Percentiles rank a stretch among this genome's conserved stretches.
Evolutionary conservation across 2,113 vertebrate species (phyloP).

Genomic region (Neotragus pygmaeus): DNA sequence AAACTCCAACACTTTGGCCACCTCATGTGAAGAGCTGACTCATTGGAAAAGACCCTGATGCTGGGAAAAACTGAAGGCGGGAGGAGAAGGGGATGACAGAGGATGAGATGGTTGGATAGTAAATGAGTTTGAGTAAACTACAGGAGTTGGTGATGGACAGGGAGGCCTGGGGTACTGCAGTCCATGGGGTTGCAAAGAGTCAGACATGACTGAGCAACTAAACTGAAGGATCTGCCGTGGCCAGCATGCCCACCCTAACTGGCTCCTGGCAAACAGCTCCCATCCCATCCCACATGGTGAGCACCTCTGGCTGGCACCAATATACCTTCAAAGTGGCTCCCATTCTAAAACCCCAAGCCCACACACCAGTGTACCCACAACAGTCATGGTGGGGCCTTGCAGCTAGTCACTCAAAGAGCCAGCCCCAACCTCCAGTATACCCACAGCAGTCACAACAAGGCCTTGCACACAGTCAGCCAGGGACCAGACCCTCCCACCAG

Average conservation of each 20-base stretch:
- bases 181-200: background rate
- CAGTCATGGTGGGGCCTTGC: background rate
- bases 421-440: background rate
- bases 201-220: rapidly evolving
- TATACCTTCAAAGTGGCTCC: background rate
- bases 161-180: background rate
- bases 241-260: background rate
- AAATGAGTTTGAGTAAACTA: background rate
- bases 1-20: background rate
- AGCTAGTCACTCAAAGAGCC: background rate
- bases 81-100: background rate
- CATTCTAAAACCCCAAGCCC: background rate
- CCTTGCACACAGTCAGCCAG: background rate
- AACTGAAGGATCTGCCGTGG: background rate
- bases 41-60: background rate
- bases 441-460: background rate
- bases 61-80: background rate
- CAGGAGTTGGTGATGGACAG: background rate
- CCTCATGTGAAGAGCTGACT: background rate
- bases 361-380: background rate
- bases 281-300: background rate
- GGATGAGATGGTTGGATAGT: background rate
- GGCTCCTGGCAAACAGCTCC: background rate
- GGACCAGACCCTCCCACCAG: background rate
- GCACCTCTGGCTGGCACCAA: background rate